Evolutionary conservation across 2,113 vertebrate species (phyloP).

Genomic region (Scopus umbretta): DNA sequence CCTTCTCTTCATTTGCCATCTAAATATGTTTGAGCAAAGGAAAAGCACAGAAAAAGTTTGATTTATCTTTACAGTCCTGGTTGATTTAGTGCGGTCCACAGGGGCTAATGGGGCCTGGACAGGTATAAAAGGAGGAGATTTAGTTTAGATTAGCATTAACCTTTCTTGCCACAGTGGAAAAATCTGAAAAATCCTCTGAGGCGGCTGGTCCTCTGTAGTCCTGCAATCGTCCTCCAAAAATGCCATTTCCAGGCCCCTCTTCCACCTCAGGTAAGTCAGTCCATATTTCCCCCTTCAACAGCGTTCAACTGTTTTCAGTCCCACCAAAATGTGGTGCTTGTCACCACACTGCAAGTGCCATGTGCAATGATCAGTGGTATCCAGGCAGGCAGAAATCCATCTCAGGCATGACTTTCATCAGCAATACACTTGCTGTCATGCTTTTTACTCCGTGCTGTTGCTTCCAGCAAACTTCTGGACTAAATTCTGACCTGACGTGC

Average conservation of each 20-base stretch:
- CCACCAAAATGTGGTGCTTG: not conserved
- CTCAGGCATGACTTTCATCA: not conserved
- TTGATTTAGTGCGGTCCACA: not conserved
- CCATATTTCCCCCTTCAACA: not conserved
- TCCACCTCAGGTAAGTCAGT: not conserved
- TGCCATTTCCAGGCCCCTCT: not conserved
- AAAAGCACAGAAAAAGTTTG: not conserved
- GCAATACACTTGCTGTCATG: not conserved
- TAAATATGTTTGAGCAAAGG: not conserved
- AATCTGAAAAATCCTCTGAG: not conserved
- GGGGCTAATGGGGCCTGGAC: not conserved
- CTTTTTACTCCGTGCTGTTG: not conserved
- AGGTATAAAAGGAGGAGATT: not conserved
- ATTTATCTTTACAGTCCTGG: not conserved
- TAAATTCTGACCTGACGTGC: not conserved
- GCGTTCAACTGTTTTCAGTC: not conserved
- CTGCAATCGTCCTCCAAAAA: not conserved
- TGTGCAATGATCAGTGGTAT: not conserved
- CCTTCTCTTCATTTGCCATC: not conserved
- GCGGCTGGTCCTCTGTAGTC: not conserved
- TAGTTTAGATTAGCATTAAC: not conserved
- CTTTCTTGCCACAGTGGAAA: not conserved
- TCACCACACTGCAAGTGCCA: not conserved
- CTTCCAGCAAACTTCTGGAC: not conserved
- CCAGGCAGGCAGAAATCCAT: not conserved